Evolutionary conservation across 2,888 invertebrate species (phyloP), one percentile per base, ranked within the genome.

Genomic region (Laspeyria flexula): DNA sequence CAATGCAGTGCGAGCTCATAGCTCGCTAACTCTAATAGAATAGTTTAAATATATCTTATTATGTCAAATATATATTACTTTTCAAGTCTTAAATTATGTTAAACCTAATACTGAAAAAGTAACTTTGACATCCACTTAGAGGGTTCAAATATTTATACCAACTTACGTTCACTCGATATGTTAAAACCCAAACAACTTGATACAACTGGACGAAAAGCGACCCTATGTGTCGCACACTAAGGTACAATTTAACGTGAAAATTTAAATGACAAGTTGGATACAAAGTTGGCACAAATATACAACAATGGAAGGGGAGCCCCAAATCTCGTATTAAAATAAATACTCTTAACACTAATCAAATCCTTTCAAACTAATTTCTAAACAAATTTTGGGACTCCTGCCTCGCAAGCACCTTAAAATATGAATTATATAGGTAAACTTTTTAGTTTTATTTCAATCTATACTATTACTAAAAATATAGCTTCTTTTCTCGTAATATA

Each of bases 81-180:
- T 85, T 85, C 72, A 71, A 85, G 83, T 86, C 86, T 88, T 87
- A 87, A 83, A 85, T 82, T 80, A 79, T 62, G 64, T 62, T 67
- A 80, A 85, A 85, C 83, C 84, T 88, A 91, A 90, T 89, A 90
- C 90, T 90, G 90, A 87, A 88, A 88, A 85, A 89, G 83, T 82
- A 85, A 85, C 76, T 60, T 65, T 73, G 79, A 85, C 79, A 78
- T 77, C 56, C 61, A 66, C 67, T 52, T 60, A 72, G 59, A 57
- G 64, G 43, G 69, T 63, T 63, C 56, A 66, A 67, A 79, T 75
- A 78, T 79, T 78, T 71, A 81, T 81, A 84, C 85, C 83, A 86
- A 86, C 84, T 77, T 74, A 72, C 75, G 68, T 51, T 57, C 59
- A 73, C 58, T 67, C 72, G 88, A 89, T 89, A 89, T 89, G 88